Evolutionary conservation across 2,113 vertebrate genomes (phyloP), one percentile per base, ranked within the genome.

Genomic region (Malaclemys terrapin): DNA sequence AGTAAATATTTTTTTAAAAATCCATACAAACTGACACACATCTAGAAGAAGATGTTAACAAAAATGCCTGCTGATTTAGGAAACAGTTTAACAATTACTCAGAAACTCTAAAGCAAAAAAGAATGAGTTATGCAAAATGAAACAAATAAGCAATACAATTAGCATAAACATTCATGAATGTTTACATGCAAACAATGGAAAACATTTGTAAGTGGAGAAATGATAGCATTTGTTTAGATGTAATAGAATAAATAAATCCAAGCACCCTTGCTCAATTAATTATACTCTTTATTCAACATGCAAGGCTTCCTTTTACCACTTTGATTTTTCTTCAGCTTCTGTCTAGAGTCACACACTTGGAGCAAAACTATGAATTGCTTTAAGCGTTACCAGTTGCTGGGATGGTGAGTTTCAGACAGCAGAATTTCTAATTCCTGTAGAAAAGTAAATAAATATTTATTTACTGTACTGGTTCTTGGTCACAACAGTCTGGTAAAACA

Each of bases 341-440:
- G 93, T 97, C 94, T 90, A 97, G 95, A 98, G 84, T 97, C 97
- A 97, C 35, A 14, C 97, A 97, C 96, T 97, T 93, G 54, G 80
- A 98, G 94, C 89, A 97, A 98, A 97, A 97, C 92, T 96, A 95
- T 16, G 91, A 97, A 97, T 96, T 96, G 92, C 95, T 96, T 97
- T 98, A 98, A 98, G 96, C 94, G 93, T 95, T 98, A 97, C 97
- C 98, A 98, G 98, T 98, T 98, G 98, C 97, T 93, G 93, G 80
- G 91, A 78, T 94, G 98, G 97, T 98, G 97, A 97, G 75, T 95
- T 95, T 98, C 96, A 95, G 93, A 95, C 89, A 85, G 93, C 72
- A 95, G 84, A 94, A 93, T 85, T 97, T 98, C 95, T 97, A 97
- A 93, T 92, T 94, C 79, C 90, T 90, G 89, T 8, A 90, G 97